These are phyloP conservation scores for Acromyrmex charruanus DNA, from an alignment of 1,140 invertebrate species.

Conservation along the genomic window DNA sequence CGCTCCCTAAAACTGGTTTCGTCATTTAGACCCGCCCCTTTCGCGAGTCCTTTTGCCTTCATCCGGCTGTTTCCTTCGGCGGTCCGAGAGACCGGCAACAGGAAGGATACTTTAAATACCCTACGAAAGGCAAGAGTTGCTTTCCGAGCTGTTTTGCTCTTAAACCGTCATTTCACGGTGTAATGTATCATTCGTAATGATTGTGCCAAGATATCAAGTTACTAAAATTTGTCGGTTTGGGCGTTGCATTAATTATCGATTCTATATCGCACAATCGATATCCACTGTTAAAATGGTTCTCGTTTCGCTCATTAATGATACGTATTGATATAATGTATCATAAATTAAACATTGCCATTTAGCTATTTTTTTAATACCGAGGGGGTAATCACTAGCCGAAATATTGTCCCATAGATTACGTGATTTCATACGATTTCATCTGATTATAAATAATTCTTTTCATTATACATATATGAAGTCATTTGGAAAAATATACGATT, in stretches of 20 bases:
- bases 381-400: too few relatives aligned
- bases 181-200: slow-evolving; percentile 15
- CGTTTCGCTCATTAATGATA: slow-evolving; percentile 8
- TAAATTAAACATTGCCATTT: background rate
- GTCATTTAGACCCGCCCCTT: slow-evolving; percentile 72
- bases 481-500: too few relatives aligned
- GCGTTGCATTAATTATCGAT: background rate
- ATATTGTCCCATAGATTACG: too few relatives aligned
- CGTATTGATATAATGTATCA: background rate
- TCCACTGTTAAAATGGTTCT: background rate
- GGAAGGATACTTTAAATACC: slow-evolving; percentile 72
- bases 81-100: background rate
- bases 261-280: background rate
- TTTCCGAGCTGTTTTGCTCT: background rate
- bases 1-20: slow-evolving; percentile 79
- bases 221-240: background rate
- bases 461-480: too few relatives aligned
- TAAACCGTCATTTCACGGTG: slow-evolving; percentile 27
- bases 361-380: background rate
- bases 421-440: too few relatives aligned
- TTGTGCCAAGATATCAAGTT: slow-evolving; percentile 19
- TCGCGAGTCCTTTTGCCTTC: slow-evolving; percentile 65
- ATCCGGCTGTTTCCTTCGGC: slow-evolving; percentile 35
- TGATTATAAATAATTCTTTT: too few relatives aligned
- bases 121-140: background rate